Conservation (phyloP, 2,113 vertebrate genomes). For the Trogon surrucura region DNA sequence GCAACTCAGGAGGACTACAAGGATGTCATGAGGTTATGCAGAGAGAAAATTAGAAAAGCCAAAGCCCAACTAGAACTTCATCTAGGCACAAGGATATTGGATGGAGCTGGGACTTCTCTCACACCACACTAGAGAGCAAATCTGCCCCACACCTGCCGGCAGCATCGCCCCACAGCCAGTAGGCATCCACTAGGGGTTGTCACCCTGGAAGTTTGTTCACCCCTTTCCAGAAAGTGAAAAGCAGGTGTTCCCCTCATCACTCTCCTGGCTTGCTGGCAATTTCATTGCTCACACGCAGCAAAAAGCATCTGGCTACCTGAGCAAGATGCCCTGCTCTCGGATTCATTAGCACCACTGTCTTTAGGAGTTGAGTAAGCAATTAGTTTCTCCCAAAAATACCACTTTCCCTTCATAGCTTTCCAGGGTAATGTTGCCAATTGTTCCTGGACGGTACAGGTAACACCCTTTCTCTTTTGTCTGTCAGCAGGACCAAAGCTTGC, state of each 20-base stretch:
- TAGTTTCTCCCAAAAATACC: conserved; percentile 9
- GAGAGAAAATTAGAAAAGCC: not conserved
- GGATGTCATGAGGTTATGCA: not conserved
- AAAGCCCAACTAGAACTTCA: not conserved
- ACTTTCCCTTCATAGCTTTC: conserved; percentile 22
- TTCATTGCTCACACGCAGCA: not conserved
- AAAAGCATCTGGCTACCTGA: not conserved
- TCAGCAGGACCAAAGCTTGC: not conserved
- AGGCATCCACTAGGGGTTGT: not conserved
- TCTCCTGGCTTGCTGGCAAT: not conserved
- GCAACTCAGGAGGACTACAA: not conserved
- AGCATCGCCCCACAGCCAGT: not conserved
- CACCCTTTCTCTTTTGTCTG: conserved; percentile 34
- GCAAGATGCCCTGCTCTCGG: not conserved
- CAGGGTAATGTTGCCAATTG: not conserved
- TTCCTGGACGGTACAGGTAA: conserved; percentile 26
- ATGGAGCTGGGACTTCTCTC: not conserved
- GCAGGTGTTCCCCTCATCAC: not conserved
- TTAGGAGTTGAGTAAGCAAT: not conserved
- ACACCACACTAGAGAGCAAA: not conserved
- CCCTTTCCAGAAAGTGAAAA: not conserved
- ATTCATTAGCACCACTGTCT: not conserved
- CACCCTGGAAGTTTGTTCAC: not conserved
- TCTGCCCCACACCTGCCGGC: accelerated
- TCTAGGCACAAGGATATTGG: not conserved